Evolutionary conservation across 2,113 vertebrate genomes (phyloP), one percentile per base, ranked within the genome.

Genomic region (Onychorhynchus coronatus): DNA sequence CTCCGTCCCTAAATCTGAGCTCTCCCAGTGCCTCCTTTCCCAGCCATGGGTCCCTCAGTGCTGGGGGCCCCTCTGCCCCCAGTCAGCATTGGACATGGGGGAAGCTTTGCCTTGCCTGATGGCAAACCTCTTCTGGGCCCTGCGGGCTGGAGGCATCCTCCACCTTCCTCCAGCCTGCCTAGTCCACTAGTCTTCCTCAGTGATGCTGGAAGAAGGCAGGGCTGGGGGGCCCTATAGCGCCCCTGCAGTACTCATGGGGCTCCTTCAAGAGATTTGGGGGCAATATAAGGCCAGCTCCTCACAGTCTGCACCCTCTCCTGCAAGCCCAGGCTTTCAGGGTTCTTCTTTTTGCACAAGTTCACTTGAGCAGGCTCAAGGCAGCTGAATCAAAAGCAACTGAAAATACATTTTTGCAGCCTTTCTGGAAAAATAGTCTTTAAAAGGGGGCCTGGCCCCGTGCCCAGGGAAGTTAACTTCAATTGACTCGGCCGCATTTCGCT

Each of bases 401-500:
- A 93, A 96, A 76, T 46, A 76, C 5, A 22, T 83, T 76, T 91
- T 88, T 71, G 65, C 82, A 88, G 76, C 65, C 76, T 86, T 93
- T 91, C 72, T 77, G 68, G 94, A 88, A 92, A 90, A 96, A 84
- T 8, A 91, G 73, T 52, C 65, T 78, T 61, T 91, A 83, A 93
- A 93, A 83, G 75, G 61, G 61, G 68, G 35, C 91, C 65, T 95
- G 96, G 92, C 89, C 89, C 89, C 0, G 1, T 91, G 91, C 91
- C 95, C 35, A 2, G 75, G 39, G 65, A 97, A 91, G 76, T 95
- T 97, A 88, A 92, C 94, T 94, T 87, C 93, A 93, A 71, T 94
- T 94, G 91, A 89, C 89, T 95, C 55, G 1, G 52, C 87, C 62
- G 61, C 52, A 81, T 91, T 93, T 95, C 0, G 53, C 93, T 93